phyloP scores from a whole-genome alignment of 2,888 invertebrate genomes.

The Mactromeris polynyma region DNA sequence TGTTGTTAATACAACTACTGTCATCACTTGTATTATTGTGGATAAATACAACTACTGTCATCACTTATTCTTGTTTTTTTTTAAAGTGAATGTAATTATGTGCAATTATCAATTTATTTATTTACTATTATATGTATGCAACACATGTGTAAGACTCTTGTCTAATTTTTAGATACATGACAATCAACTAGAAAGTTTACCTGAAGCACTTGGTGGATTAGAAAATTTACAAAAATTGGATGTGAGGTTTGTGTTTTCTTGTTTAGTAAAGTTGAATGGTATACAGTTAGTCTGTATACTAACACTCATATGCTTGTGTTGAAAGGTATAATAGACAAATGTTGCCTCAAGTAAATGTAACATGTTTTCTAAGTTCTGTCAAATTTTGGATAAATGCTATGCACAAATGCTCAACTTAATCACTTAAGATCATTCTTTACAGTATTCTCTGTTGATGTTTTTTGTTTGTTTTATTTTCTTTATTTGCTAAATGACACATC shows the following conservation, averaged over 20 bases:
- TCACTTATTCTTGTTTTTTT: no score
- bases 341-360: not conserved
- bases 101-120: no score
- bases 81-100: no score
- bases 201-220: slow-evolving; percentile 92
- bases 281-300: no score
- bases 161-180: slow-evolving; percentile 92
- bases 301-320: no score
- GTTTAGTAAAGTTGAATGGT: not conserved
- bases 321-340: no score
- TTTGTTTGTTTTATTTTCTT: not conserved
- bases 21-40: no score
- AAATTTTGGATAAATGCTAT: not conserved
- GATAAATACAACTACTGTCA: no score
- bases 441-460: not conserved
- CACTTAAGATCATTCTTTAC: not conserved
- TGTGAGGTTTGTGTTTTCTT: slow-evolving; percentile 81
- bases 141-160: not conserved
- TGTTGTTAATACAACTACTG: no score
- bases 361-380: not conserved
- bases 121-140: no score
- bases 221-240: slow-evolving; percentile 88
- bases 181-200: slow-evolving; percentile 92
- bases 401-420: not conserved
- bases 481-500: not conserved